A percentile compares a stretch with the other conserved stretches of the same genome.
Conservation (phyloP, 2,888 invertebrate species). For the Glaucopsyche alexis region DNA sequence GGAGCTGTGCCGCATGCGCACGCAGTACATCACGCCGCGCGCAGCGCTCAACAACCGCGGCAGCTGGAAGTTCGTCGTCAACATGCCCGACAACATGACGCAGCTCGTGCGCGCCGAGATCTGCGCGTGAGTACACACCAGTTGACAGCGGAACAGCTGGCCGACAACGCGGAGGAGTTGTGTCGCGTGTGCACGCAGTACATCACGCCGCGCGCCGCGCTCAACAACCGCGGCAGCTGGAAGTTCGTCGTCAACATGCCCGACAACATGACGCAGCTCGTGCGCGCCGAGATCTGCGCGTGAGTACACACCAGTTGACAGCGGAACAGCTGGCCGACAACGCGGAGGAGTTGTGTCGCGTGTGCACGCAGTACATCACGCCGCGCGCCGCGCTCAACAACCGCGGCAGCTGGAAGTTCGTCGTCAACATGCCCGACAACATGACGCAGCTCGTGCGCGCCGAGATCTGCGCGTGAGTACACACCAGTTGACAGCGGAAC, state of each 20-base stretch:
- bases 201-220: constrained; percentile 89
- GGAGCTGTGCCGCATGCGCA: constrained; percentile 85
- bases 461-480: constrained; percentile 86
- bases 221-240: constrained; percentile 92
- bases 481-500: too few species aligned
- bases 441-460: constrained; percentile 90
- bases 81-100: constrained; percentile 86
- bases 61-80: constrained; percentile 94
- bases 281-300: constrained; percentile 90
- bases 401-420: constrained; percentile 92
- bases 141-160: constrained; percentile 55
- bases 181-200: constrained; percentile 87
- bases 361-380: constrained; percentile 85
- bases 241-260: constrained; percentile 93
- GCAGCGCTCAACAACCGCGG: constrained; percentile 92
- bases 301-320: constrained; percentile 55
- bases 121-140: constrained; percentile 81
- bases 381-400: constrained; percentile 92
- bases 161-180: constrained; percentile 72
- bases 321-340: constrained; percentile 51
- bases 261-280: constrained; percentile 87
- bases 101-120: constrained; percentile 91
- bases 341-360: constrained; percentile 83
- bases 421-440: constrained; percentile 89
- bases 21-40: constrained; percentile 87